Conservation (phyloP, 2,797 vertebrate genomes). For the Crax fasciolata region DNA sequence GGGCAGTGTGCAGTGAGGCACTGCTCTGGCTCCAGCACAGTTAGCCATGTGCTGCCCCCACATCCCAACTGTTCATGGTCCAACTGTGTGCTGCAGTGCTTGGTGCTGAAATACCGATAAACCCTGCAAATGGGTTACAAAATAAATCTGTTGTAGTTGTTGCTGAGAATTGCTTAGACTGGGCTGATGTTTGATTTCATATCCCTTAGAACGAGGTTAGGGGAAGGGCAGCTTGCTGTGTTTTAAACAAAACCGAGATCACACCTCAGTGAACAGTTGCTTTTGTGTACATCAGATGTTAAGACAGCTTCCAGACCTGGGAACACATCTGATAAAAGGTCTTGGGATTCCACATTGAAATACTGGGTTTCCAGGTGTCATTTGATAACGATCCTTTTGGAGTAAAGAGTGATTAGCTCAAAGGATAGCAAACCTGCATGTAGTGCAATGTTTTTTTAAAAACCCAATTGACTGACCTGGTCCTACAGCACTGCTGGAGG, state of each 20-base stretch:
- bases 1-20: not conserved
- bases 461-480: not conserved
- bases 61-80: no score
- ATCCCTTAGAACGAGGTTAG: not conserved
- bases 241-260: not conserved
- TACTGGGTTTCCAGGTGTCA: not conserved
- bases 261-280: not conserved
- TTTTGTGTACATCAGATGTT: not conserved
- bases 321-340: not conserved
- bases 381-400: not conserved
- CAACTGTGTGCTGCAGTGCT: not conserved
- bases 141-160: not conserved
- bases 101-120: not conserved
- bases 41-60: not conserved
- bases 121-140: not conserved
- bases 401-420: not conserved
- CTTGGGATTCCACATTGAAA: not conserved
- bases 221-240: not conserved
- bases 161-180: not conserved
- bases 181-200: not conserved
- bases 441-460: not conserved
- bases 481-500: not conserved
- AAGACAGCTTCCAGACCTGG: not conserved
- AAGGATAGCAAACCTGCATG: not conserved
- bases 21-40: not conserved